Percentiles rank a stretch among this genome's conserved stretches.
Evolutionary conservation across 2,113 vertebrate species (phyloP).

Genomic region (Tiliqua scincoides): DNA sequence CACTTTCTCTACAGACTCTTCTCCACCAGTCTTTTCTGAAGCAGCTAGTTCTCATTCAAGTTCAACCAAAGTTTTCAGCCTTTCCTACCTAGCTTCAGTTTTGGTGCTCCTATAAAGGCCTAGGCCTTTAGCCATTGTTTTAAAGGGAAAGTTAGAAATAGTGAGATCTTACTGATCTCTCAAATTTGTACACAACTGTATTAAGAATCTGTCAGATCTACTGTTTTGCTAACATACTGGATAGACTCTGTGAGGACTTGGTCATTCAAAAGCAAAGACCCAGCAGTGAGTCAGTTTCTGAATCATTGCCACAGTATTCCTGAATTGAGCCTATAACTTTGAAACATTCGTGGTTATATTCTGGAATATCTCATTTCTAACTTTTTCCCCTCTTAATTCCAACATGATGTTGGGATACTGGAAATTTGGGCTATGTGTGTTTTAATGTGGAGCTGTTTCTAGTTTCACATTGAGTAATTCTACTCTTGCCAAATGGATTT

Average conservation of each 20-base stretch:
- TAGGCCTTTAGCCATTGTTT: conserved; percentile 1
- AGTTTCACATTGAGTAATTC: not conserved
- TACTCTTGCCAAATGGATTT: not conserved
- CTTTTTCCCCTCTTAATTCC: conserved; percentile 39
- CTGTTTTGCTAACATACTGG: conserved; percentile 30
- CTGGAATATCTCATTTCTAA: conserved; percentile 21
- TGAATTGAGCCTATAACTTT: conserved; percentile 62
- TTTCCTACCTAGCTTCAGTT: conserved; percentile 42
- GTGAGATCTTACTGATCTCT: conserved; percentile 37
- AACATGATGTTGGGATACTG: conserved; percentile 27
- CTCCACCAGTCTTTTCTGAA: conserved; percentile 51
- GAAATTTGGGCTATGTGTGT: not conserved
- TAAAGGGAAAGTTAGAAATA: conserved; percentile 30
- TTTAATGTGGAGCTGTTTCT: not conserved
- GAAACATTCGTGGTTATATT: conserved; percentile 46
- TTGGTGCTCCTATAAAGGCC: conserved; percentile 4
- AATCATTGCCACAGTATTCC: conserved; percentile 49
- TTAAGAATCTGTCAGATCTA: conserved; percentile 5
- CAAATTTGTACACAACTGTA: conserved; percentile 30
- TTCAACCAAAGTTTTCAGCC: conserved; percentile 47
- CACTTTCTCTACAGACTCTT: conserved; percentile 28
- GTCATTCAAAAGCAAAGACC: conserved; percentile 12
- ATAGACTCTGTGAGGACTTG: conserved; percentile 38
- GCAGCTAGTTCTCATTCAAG: conserved; percentile 52
- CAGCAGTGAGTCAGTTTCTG: conserved; percentile 27